Base-by-base conservation (phyloP, 2,888 invertebrate species). In the Nomada ruficornis region DNA sequence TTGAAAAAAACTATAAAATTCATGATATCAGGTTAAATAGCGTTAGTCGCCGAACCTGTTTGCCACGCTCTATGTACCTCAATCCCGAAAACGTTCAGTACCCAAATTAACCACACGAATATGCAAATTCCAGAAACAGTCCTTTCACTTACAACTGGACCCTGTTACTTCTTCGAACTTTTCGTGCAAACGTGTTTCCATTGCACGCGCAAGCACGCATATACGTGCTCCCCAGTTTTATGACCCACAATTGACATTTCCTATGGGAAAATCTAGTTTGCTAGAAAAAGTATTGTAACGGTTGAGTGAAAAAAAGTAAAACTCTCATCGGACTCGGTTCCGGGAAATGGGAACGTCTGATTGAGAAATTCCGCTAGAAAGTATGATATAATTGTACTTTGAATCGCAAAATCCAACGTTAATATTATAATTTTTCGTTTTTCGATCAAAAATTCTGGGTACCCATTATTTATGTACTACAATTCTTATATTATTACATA, bases 101-200 rank as follows among this genome's bases (percentile, higher is more conserved):
- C 44, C 71, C 63, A 54, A 80, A 81, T 85, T 74, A 68, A 71
- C 47, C 52, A 10, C 18, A 15, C 23, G 23, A 50, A 55, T 60
- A 64, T 62, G 69, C 42, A 69, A 77, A 82, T 69, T 73, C 23
- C n/a, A 13, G 11, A 20, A 2, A 50, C 64, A 26, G 55, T 54
- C 83, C 82, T 83, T 82, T 83, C 83, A 82, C 83, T 70, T 15
- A 29, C 20, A n/a, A 44, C 11, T 44, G 7, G n/a, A 29, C 67
- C 44, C 64, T 54, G 20, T 36, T 13, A 57, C 23, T 63, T 82
- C 67, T 26, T 52, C 52, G 3, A 23, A 62, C 11, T 69, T 80
- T 64, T 29, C 23, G 50, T 5, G 57, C 15, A 54, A 64, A 54
- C 68, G 59, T 11, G 82, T 70, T 68, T 13, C 44, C 23, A 23